These are phyloP conservation scores for Oligia fasciuncula DNA, from an alignment of 2,888 invertebrate species.

Conservation along the genomic window DNA sequence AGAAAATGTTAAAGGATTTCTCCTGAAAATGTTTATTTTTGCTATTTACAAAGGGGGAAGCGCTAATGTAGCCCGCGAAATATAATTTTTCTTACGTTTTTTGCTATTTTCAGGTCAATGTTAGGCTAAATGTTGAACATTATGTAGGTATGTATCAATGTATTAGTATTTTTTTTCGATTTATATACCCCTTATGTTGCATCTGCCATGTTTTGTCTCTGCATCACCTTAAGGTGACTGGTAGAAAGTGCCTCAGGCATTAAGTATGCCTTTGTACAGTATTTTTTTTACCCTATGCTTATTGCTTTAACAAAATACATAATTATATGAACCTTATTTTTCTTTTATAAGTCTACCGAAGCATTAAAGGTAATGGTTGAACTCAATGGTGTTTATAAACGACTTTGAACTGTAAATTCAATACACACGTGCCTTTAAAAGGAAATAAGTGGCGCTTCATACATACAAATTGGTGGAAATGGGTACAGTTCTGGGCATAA, in stretches of 20 bases:
- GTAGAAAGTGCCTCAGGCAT: neutral
- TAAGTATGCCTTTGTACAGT: too few relatives aligned
- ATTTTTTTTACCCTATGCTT: neutral
- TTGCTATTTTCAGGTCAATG: too few relatives aligned
- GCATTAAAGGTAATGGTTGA: slow-evolving; percentile 43
- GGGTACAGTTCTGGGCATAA: slow-evolving; percentile 30
- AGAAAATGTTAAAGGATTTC: neutral
- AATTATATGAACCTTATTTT: neutral
- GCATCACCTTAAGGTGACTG: neutral
- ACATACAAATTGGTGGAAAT: slow-evolving; percentile 56
- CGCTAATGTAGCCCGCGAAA: too few relatives aligned
- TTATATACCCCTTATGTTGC: neutral
- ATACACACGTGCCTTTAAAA: slow-evolving; percentile 49
- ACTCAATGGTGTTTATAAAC: slow-evolving; percentile 45
- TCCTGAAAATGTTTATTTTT: neutral
- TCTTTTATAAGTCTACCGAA: neutral
- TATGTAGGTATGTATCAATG: neutral
- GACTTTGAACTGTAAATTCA: slow-evolving; percentile 46
- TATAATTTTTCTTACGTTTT: too few relatives aligned
- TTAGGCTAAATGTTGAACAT: too few relatives aligned
- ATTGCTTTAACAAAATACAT: neutral
- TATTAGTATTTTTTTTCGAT: neutral
- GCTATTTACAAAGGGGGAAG: too few relatives aligned
- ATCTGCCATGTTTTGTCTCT: neutral
- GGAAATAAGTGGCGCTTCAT: slow-evolving; percentile 52